Conservation (phyloP, 2,113 vertebrate genomes). For the Sardina pilchardus region DNA sequence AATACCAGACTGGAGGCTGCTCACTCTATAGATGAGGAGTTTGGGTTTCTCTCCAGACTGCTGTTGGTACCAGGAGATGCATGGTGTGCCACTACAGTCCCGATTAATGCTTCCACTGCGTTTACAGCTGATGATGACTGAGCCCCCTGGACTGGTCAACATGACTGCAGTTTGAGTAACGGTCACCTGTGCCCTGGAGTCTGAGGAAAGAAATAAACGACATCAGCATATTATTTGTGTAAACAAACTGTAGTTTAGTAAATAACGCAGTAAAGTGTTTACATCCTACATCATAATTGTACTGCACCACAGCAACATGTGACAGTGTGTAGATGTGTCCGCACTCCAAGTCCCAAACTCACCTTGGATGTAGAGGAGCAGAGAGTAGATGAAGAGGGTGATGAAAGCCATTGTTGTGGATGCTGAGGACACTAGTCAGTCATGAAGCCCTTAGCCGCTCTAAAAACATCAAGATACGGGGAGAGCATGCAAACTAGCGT, state of each 20-base stretch:
- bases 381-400: too few species aligned
- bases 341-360: too few species aligned
- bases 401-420: too few species aligned
- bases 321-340: too few species aligned
- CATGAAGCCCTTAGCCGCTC: too few species aligned
- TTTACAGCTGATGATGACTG: background rate
- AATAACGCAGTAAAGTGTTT: background rate
- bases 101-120: background rate
- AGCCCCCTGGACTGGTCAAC: background rate
- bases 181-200: background rate
- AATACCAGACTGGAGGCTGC: constrained; percentile 5
- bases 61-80: background rate
- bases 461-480: too few species aligned
- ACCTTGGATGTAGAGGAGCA: too few species aligned
- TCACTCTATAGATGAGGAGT: background rate
- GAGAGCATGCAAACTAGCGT: too few species aligned
- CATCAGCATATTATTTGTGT: too few species aligned
- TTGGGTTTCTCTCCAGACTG: background rate
- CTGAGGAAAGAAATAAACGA: background rate
- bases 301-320: too few species aligned
- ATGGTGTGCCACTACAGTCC: background rate
- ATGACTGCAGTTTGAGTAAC: background rate
- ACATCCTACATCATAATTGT: too few species aligned
- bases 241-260: background rate
- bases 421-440: too few species aligned